phyloP scores from a whole-genome alignment of 2,888 invertebrate species.

The Dolichopus griseipennis region DNA sequence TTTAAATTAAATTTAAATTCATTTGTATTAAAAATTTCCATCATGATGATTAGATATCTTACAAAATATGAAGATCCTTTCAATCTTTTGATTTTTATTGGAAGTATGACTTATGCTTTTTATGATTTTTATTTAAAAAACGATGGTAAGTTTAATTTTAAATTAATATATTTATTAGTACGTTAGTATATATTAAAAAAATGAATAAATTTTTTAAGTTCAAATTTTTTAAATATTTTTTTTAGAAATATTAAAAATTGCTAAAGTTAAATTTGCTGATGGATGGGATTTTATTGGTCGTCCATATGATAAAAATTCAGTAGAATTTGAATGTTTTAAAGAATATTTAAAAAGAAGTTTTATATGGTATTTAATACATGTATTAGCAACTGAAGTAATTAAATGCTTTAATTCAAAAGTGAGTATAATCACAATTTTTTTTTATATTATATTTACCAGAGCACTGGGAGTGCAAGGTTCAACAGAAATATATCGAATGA shows the following conservation, averaged over 20 bases:
- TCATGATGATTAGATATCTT: background rate
- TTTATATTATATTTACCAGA: no score
- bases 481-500: no score
- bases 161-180: background rate
- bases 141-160: constrained; percentile 16
- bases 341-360: constrained; percentile 31
- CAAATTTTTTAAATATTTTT: background rate
- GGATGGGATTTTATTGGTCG: constrained; percentile 35
- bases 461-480: no score
- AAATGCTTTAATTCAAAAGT: constrained; percentile 15
- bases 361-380: constrained; percentile 36
- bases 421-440: background rate
- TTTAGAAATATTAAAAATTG: constrained; percentile 25
- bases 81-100: background rate
- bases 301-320: constrained; percentile 36
- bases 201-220: no score
- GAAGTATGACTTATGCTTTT: constrained; percentile 9
- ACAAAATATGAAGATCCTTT: background rate
- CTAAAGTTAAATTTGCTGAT: constrained; percentile 29
- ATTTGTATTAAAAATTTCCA: no score
- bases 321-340: constrained; percentile 37
- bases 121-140: constrained; percentile 18
- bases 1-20: no score
- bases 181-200: background rate
- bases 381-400: constrained; percentile 24